Percentiles rank a stretch among this genome's conserved stretches.
phyloP scores from a whole-genome alignment of 2,113 vertebrate genomes.

The Myodes glareolus region DNA sequence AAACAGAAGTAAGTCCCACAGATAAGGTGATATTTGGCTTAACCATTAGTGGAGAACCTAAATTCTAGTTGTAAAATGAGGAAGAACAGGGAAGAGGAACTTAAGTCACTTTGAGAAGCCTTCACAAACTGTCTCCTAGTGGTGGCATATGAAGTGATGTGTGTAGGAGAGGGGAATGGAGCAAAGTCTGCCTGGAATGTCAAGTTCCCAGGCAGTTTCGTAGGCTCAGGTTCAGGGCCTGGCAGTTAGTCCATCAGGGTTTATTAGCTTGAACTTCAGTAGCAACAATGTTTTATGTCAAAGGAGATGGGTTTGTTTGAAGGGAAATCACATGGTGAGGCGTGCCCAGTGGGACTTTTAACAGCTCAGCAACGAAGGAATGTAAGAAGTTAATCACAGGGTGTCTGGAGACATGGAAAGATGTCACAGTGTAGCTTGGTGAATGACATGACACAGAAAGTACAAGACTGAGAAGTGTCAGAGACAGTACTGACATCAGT shows the following conservation, averaged over 20 bases:
- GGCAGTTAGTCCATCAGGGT: background rate
- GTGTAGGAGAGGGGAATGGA: background rate
- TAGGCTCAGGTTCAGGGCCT: background rate
- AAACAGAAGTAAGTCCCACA: background rate
- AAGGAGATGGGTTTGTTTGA: background rate
- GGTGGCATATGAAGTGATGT: background rate
- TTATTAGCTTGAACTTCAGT: background rate
- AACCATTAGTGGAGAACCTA: background rate
- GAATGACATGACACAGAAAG: fast-evolving
- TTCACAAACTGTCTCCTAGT: background rate
- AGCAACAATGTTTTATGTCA: background rate
- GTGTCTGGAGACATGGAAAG: background rate
- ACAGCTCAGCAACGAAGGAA: background rate
- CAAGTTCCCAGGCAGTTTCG: background rate
- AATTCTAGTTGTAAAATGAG: conserved; percentile 11
- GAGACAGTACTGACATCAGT: background rate
- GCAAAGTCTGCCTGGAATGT: background rate
- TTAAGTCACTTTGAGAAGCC: background rate
- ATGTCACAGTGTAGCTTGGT: background rate
- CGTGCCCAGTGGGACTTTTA: background rate
- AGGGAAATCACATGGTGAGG: background rate
- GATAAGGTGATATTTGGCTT: conserved; percentile 2
- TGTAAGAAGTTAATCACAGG: background rate
- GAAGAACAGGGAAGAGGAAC: background rate
- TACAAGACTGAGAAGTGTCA: background rate